Evolutionary conservation across 2,113 vertebrate genomes (phyloP).

Genomic region (Lophochroa leadbeateri): DNA sequence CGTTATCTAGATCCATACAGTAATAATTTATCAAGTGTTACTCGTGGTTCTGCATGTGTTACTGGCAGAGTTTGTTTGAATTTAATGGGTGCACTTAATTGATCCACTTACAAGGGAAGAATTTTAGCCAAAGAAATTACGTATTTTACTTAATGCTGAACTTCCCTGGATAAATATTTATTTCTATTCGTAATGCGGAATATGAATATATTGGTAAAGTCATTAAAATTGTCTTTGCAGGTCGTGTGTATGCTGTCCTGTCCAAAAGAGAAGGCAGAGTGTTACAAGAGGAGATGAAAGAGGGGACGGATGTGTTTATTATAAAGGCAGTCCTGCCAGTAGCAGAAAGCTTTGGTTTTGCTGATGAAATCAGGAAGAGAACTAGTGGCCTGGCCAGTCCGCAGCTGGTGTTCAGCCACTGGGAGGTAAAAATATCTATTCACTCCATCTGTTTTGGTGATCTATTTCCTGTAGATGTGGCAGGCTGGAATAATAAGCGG

Average conservation of each 20-base stretch:
- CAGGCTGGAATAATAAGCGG: constrained; percentile 18
- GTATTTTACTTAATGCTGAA: background rate
- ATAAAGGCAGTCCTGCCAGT: constrained; percentile 94
- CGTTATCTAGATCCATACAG: background rate
- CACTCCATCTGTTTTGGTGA: constrained; percentile 14
- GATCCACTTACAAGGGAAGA: background rate
- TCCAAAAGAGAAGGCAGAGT: constrained; percentile 92
- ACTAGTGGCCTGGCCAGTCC: constrained; percentile 97
- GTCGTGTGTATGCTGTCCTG: constrained; percentile 91
- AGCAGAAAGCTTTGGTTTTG: constrained; percentile 97
- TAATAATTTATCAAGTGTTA: background rate
- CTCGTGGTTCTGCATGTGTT: background rate
- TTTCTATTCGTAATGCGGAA: background rate
- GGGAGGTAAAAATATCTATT: constrained; percentile 85
- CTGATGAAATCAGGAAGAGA: constrained; percentile 94
- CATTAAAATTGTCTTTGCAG: constrained; percentile 67
- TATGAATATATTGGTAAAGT: background rate
- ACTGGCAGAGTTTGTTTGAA: background rate
- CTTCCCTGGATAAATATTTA: background rate
- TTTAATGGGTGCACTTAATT: background rate
- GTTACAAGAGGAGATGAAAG: constrained; percentile 97
- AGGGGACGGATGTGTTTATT: constrained; percentile 94
- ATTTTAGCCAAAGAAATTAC: background rate
- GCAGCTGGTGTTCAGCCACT: constrained; percentile 97
- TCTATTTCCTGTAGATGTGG: constrained; percentile 12